Conservation (phyloP, 2,888 invertebrate species). For the Sericinus montela region DNA sequence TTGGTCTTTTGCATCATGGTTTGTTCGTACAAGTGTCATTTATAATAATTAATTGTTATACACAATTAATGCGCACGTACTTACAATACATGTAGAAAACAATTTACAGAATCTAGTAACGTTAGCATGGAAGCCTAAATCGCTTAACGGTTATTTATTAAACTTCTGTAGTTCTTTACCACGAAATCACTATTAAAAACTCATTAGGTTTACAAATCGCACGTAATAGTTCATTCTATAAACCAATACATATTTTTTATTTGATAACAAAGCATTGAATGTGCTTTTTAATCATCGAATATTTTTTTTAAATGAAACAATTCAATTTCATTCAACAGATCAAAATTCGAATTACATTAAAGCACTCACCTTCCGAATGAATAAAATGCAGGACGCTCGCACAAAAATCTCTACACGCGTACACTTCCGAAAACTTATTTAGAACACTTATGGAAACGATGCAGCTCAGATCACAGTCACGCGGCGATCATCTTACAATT, state of each 20-base stretch:
- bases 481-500: constrained; percentile 3
- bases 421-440: constrained; percentile 61
- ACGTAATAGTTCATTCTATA: no score
- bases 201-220: neutral
- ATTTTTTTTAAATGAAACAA: no score
- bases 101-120: neutral
- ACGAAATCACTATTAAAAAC: neutral
- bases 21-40: no score
- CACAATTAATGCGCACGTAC: no score
- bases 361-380: constrained; percentile 52
- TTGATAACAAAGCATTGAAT: neutral
- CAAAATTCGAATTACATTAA: neutral
- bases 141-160: neutral
- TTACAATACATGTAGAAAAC: no score
- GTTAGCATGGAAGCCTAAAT: neutral
- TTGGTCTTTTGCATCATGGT: no score
- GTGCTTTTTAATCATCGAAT: no score
- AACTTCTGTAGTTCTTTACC: neutral
- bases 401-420: constrained; percentile 45
- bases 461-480: constrained; percentile 4
- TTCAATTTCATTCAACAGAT: no score
- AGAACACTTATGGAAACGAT: constrained; percentile 11
- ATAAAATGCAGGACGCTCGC: constrained; percentile 58
- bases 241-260: no score
- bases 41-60: no score